A percentile compares a stretch with the other conserved stretches of the same genome.
Evolutionary conservation across 2,888 invertebrate genomes (phyloP).

Genomic region (Idaea dimidiata): DNA sequence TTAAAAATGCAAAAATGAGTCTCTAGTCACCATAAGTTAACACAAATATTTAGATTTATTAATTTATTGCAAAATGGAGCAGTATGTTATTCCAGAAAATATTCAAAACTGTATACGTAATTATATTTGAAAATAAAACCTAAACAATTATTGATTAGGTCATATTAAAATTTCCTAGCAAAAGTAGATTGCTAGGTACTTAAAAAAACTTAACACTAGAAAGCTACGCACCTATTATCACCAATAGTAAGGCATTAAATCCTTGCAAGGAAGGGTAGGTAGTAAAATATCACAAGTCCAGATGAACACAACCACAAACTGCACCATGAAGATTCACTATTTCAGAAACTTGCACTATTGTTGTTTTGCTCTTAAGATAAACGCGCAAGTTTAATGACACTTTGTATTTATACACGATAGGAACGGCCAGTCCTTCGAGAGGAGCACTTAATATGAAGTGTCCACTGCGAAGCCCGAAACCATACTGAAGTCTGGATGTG

Average conservation of each 20-base stretch:
- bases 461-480: conserved; percentile 64
- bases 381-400: neutral
- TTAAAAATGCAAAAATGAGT: too few species aligned
- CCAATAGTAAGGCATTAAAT: neutral
- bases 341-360: conserved; percentile 10
- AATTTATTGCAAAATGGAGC: too few species aligned
- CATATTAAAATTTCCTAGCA: too few species aligned
- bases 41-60: too few species aligned
- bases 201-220: neutral
- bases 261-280: neutral
- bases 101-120: too few species aligned
- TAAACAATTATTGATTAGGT: too few species aligned
- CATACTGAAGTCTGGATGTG: conserved; percentile 74
- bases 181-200: neutral
- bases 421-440: conserved; percentile 14
- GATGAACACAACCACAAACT: conserved; percentile 9
- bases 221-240: neutral
- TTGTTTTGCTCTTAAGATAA: neutral
- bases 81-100: too few species aligned
- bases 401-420: conserved; percentile 65
- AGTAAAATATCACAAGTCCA: neutral
- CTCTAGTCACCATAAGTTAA: too few species aligned
- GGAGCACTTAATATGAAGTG: conserved; percentile 47
- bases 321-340: conserved; percentile 36
- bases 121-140: too few species aligned